Evolutionary conservation across 2,888 invertebrate species (phyloP).

Genomic region (Archaeoteleia sp.): DNA sequence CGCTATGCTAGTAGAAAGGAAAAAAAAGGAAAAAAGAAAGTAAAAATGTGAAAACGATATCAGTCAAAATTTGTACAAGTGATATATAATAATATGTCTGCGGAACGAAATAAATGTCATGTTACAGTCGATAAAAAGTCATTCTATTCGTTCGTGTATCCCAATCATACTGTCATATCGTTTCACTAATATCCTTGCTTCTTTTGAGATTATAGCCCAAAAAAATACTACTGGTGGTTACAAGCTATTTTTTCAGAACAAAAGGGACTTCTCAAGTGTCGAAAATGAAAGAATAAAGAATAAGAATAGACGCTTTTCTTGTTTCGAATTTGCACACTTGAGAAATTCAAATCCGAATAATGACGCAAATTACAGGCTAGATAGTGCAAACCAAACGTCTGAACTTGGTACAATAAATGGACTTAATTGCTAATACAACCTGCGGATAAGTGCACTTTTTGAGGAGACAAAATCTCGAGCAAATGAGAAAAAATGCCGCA

Average conservation of each 20-base stretch:
- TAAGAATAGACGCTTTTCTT: no score
- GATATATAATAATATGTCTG: no score
- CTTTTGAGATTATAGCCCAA: constrained; percentile 71
- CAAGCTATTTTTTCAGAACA: constrained; percentile 66
- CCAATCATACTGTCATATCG: constrained; percentile 37
- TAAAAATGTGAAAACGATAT: no score
- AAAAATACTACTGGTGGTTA: constrained; percentile 74
- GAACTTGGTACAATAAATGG: constrained; percentile 13
- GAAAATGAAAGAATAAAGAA: no score
- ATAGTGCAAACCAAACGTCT: constrained; percentile 26
- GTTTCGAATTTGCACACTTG: no score
- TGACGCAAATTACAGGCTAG: constrained; percentile 7
- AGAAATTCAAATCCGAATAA: no score
- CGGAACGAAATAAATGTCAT: constrained; percentile 15
- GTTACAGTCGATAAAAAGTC: constrained; percentile 1
- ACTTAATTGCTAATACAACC: constrained; percentile 20
- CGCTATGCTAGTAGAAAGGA: no score
- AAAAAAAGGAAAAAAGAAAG: no score
- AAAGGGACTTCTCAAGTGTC: neutral
- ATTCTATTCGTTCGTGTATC: constrained; percentile 36
- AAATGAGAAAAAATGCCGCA: constrained; percentile 9
- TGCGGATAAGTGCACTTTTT: constrained; percentile 21
- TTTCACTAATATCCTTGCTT: constrained; percentile 46
- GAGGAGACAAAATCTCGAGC: constrained; percentile 21
- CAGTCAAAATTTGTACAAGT: no score